A percentile compares a stretch with the other conserved stretches of the same genome.
phyloP scores from a whole-genome alignment of 1,140 invertebrate genomes.

The Lordiphosa clarofinis region DNA sequence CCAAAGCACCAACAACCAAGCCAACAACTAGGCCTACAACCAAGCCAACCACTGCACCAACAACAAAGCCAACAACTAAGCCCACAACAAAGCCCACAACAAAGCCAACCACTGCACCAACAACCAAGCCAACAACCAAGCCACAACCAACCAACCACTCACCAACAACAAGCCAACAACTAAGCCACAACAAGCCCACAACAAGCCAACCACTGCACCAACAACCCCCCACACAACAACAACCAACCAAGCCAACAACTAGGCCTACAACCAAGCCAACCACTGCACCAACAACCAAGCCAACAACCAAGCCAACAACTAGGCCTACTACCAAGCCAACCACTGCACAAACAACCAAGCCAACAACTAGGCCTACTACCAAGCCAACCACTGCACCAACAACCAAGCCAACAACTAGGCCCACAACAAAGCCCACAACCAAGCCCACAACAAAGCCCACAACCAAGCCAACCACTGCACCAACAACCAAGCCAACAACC shows the following conservation, averaged over 20 bases:
- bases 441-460: background rate
- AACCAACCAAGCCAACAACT: conserved; percentile 7
- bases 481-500: background rate
- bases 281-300: conserved; percentile 1
- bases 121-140: conserved; percentile 9
- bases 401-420: background rate
- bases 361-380: background rate
- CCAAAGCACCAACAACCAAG: background rate
- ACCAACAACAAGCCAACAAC: conserved; percentile 13
- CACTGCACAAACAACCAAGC: background rate
- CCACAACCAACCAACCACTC: background rate
- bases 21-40: conserved; percentile 4
- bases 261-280: conserved; percentile 5
- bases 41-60: background rate
- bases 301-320: background rate
- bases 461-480: background rate
- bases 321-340: background rate
- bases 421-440: background rate
- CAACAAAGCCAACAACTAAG: conserved; percentile 4
- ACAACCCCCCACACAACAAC: background rate
- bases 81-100: conserved; percentile 1
- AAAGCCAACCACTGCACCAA: conserved; percentile 10
- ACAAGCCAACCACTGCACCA: background rate
- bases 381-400: background rate
- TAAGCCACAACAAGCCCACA: background rate